phyloP scores from a whole-genome alignment of 2,888 invertebrate genomes.

The Cryptus armator region DNA sequence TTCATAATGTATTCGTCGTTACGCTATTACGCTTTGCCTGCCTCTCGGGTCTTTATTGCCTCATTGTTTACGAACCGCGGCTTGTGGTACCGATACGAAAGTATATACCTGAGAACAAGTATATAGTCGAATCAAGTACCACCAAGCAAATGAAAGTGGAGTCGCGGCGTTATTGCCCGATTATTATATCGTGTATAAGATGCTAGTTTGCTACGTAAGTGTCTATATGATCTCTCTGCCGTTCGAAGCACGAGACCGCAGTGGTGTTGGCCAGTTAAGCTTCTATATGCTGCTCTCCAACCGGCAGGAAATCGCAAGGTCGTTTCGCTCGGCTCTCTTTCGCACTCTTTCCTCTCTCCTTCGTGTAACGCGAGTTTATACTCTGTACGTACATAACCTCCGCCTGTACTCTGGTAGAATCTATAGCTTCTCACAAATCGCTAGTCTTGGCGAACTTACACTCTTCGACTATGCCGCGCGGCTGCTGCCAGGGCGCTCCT shows the following conservation, averaged over 20 bases:
- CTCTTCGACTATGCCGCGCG: constrained; percentile 25
- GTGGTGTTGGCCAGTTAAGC: constrained; percentile 5
- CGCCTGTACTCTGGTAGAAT: not conserved
- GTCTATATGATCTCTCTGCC: constrained; percentile 9
- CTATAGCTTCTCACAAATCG: constrained; percentile 42
- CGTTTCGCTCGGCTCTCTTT: constrained; percentile 60
- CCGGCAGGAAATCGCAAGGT: constrained; percentile 66
- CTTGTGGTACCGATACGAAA: not conserved
- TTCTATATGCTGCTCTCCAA: constrained; percentile 11
- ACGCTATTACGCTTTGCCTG: not conserved
- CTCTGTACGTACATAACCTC: not conserved
- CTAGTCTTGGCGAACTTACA: constrained; percentile 48
- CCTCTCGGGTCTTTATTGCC: constrained; percentile 47
- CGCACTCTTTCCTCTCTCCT: not conserved
- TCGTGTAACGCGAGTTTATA: constrained; percentile 5
- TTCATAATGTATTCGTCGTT: constrained; percentile 43
- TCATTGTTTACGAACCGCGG: constrained; percentile 57
- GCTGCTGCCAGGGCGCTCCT: constrained; percentile 43
- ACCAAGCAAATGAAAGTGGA: constrained; percentile 42
- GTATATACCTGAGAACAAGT: constrained; percentile 14
- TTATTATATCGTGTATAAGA: constrained; percentile 52
- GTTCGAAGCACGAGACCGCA: constrained; percentile 1
- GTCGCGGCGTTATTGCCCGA: constrained; percentile 56
- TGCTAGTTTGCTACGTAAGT: constrained; percentile 20
- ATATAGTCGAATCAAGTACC: constrained; percentile 37